Conservation (phyloP, 1,140 invertebrate species). For the Bursaphelenchus mucronatus region DNA sequence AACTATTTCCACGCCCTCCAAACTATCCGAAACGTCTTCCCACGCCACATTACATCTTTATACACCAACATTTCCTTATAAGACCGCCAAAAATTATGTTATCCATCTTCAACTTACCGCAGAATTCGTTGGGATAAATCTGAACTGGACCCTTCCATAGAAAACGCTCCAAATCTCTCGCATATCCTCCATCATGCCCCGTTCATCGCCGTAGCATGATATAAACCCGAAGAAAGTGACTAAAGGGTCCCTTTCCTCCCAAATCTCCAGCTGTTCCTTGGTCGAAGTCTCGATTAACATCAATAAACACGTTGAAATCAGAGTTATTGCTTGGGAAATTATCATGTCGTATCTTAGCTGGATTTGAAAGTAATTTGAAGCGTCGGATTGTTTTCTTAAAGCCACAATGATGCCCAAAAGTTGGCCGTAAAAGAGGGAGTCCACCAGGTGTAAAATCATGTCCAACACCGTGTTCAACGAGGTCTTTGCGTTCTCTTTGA, state of each 20-base stretch:
- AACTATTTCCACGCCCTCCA: too few species aligned
- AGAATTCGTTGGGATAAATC: slow-evolving; percentile 39
- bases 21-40: too few species aligned
- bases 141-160: slow-evolving; percentile 29
- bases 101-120: slow-evolving; percentile 28
- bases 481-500: slow-evolving; percentile 35
- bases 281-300: slow-evolving; percentile 23
- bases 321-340: slow-evolving; percentile 39
- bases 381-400: slow-evolving; percentile 33
- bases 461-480: slow-evolving; percentile 41
- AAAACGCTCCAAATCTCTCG: slow-evolving; percentile 45
- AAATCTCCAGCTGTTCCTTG: slow-evolving; percentile 4
- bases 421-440: slow-evolving; percentile 30
- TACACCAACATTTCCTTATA: too few species aligned
- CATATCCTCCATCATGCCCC: slow-evolving; percentile 48
- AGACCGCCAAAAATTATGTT: too few species aligned
- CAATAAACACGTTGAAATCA: slow-evolving; percentile 36
- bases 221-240: slow-evolving; percentile 43
- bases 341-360: slow-evolving; percentile 42
- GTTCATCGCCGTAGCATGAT: slow-evolving; percentile 45
- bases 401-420: slow-evolving; percentile 29
- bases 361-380: slow-evolving; percentile 45
- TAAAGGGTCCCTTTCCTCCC: slow-evolving; percentile 27
- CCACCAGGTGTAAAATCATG: slow-evolving; percentile 28
- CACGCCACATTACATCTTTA: too few species aligned